A percentile compares a stretch with the other conserved stretches of the same genome.
Evolutionary conservation across 2,797 vertebrate genomes (phyloP).

Genomic region (Neopelma chrysocephalum): DNA sequence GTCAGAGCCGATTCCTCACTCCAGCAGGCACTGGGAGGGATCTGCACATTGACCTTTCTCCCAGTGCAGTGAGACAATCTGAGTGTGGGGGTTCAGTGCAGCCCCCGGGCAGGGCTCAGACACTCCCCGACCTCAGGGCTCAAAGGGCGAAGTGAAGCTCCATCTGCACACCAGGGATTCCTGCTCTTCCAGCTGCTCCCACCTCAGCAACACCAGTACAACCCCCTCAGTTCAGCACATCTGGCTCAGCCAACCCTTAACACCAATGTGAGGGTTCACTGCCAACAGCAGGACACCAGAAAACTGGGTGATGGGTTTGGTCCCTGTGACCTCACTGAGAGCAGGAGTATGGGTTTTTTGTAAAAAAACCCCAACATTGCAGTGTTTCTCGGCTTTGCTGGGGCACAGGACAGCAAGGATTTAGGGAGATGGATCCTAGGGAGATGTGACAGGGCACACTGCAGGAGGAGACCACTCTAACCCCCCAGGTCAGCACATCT

Average conservation of each 20-base stretch:
- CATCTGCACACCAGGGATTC: fast-evolving
- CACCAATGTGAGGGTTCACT: fast-evolving
- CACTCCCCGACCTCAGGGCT: not conserved
- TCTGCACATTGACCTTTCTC: not conserved
- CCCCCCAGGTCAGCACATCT: not conserved
- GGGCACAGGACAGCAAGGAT: not conserved
- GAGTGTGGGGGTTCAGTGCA: not conserved
- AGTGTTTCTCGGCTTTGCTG: not conserved
- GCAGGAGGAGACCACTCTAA: not conserved
- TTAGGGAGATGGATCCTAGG: not conserved
- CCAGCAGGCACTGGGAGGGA: not conserved
- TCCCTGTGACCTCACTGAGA: not conserved
- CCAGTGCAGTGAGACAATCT: not conserved
- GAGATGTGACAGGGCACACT: not conserved
- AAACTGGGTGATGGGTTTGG: too few relatives aligned
- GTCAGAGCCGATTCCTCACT: conserved; percentile 40
- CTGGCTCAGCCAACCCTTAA: fast-evolving
- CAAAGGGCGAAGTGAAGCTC: not conserved
- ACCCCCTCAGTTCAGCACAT: not conserved
- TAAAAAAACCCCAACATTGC: not conserved
- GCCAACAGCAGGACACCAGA: not conserved
- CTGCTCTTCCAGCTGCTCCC: not conserved
- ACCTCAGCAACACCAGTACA: fast-evolving
- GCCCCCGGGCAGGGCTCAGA: not conserved
- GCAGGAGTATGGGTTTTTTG: not conserved